Percentiles rank a stretch among this genome's conserved stretches.
These are phyloP conservation scores for Pachyuromys duprasi DNA, from an alignment of 2,797 vertebrate species.

Conservation along the genomic window DNA sequence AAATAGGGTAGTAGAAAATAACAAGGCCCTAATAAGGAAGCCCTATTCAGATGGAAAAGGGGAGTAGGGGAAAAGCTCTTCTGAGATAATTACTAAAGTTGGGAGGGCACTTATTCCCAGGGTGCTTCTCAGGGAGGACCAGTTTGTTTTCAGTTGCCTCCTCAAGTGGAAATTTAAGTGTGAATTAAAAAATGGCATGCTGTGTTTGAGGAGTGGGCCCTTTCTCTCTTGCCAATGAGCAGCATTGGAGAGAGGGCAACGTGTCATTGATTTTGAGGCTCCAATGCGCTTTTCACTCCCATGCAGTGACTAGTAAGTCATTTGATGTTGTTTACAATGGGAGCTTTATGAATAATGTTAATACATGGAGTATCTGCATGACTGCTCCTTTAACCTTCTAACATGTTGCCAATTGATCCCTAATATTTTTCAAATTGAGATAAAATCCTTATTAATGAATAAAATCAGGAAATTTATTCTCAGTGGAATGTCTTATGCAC, in stretches of 20 bases:
- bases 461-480: constrained; percentile 65
- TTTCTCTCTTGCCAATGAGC: constrained; percentile 81
- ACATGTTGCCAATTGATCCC: constrained; percentile 81
- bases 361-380: constrained; percentile 78
- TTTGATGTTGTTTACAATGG: constrained; percentile 77
- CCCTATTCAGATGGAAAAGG: constrained; percentile 75
- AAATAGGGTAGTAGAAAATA: constrained; percentile 75
- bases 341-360: constrained; percentile 86
- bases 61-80: constrained; percentile 65
- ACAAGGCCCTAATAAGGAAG: constrained; percentile 76
- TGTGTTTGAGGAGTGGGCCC: constrained; percentile 84
- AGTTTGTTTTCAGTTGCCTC: constrained; percentile 88
- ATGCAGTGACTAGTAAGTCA: constrained; percentile 80
- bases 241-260: constrained; percentile 80
- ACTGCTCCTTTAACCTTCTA: constrained; percentile 73
- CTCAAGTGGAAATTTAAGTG: constrained; percentile 90
- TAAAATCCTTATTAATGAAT: constrained; percentile 80
- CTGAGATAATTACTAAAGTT: constrained; percentile 85
- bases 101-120: constrained; percentile 83
- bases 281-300: constrained; percentile 81
- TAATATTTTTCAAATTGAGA: constrained; percentile 69
- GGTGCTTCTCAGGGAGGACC: constrained; percentile 79
- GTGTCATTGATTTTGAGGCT: constrained; percentile 88
- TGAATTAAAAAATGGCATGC: constrained; percentile 90
- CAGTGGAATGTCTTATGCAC: constrained; percentile 8